Evolutionary conservation across 1,140 invertebrate species (phyloP).

Genomic region (Drosophila rufa): DNA sequence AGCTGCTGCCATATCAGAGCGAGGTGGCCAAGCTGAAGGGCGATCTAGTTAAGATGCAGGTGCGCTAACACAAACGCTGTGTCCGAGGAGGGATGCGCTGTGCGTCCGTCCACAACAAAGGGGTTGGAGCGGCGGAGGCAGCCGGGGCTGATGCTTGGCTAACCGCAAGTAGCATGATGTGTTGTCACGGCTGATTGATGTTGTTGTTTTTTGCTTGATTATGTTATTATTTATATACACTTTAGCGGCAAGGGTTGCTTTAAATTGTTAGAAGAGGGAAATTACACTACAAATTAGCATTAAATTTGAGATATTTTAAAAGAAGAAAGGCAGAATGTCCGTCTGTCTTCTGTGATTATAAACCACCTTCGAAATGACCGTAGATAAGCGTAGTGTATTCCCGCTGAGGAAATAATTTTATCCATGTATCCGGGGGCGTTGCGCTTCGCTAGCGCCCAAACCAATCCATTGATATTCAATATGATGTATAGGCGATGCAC

Average conservation of each 20-base stretch:
- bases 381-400: background rate
- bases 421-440: conserved; percentile 40
- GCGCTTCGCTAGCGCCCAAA: conserved; percentile 68
- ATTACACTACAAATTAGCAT: background rate
- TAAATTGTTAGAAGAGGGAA: background rate
- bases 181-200: conserved; percentile 55
- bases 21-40: conserved; percentile 86
- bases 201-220: conserved; percentile 4
- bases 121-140: background rate
- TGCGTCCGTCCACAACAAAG: no score
- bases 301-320: no score
- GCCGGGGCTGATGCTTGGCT: background rate
- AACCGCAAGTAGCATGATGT: conserved; percentile 43
- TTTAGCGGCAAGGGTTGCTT: background rate
- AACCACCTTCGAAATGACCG: background rate
- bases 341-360: background rate
- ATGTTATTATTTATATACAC: conserved; percentile 4
- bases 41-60: conserved; percentile 86
- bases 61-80: conserved; percentile 17
- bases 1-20: conserved; percentile 85
- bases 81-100: background rate
- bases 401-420: background rate
- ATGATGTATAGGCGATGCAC: conserved; percentile 55
- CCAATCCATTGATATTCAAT: conserved; percentile 72
- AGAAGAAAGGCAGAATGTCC: no score